phyloP scores from a whole-genome alignment of 2,113 vertebrate species.

The Cyanoramphus novaezelandiae region DNA sequence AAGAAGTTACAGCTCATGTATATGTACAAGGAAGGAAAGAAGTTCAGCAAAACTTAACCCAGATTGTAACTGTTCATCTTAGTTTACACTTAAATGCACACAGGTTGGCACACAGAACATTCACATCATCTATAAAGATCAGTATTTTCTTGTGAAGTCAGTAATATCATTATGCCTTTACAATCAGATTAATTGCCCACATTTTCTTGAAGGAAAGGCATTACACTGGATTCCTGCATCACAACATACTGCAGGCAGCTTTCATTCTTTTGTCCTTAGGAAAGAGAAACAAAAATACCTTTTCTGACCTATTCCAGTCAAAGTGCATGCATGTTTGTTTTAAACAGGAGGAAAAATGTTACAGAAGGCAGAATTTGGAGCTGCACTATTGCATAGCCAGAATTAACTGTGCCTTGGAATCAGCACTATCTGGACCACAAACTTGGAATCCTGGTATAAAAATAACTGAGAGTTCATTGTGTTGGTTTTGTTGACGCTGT shows the following conservation, averaged over 20 bases:
- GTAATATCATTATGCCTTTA: neutral
- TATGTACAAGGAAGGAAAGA: neutral
- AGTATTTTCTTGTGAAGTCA: neutral
- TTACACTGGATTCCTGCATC: neutral
- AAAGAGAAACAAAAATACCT: neutral
- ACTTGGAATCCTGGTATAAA: neutral
- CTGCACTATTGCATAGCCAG: neutral
- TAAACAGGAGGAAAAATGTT: neutral
- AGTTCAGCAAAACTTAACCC: neutral
- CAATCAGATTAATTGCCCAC: neutral
- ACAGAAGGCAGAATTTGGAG: neutral
- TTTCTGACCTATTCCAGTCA: neutral
- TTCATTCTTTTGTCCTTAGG: neutral
- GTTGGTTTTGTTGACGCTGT: neutral
- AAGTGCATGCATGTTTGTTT: neutral
- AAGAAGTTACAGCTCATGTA: neutral
- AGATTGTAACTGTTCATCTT: neutral
- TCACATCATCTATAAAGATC: neutral
- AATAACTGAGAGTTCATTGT: neutral
- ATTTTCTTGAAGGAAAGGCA: neutral
- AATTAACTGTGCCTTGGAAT: neutral
- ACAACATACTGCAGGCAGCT: neutral
- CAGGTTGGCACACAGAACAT: neutral
- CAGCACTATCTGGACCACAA: neutral
- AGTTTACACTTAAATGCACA: neutral